Base-by-base conservation (phyloP, 1,140 invertebrate species). In the Condylostylus longicornis region DNA sequence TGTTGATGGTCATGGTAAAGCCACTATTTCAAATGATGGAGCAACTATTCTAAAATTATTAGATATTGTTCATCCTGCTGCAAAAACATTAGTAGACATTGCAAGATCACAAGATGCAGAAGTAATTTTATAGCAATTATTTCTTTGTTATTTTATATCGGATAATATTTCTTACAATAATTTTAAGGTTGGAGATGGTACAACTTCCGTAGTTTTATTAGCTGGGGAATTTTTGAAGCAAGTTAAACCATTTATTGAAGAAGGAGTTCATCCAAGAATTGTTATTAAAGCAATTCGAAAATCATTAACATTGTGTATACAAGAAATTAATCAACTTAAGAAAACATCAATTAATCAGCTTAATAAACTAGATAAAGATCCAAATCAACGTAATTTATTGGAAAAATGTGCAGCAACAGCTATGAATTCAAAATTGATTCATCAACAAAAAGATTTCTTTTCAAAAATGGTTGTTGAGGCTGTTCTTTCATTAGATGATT, bases 71-170 rank as follows among this genome's bases (percentile, higher is more conserved):
- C 96, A 98, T 66, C 95, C 96, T 3, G 95, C 95, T 18, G 96
- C 93, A 1, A 93, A 88, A 66, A 95, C 86, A 12, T 64, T 99
- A 29, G 95, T 98, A 12, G 95, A 99, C 54, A 99, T 99, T 61
- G 96, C 96, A 12, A 95, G 95, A 60, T 97, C 93, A 35, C 96
- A 99, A 65, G 96, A 98, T 76, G 89, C 88, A 37, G 94, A 98
- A 75, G 94, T 91, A 66, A 69, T 53, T 37, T 21, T 32, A 14
- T n/a, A 42, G 7, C 17, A 5, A 5, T 18, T 4, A 28, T 23
- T 23, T 18, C 6, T 13, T 20, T 37, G 29, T 12, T 41, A 12
- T 12, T 40, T 48, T 17, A 30, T 17, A 21, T 19, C 10, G 8
- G 1, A 2, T 8, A 23, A 8, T 23, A 7, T 33, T 33, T 33